phyloP scores from a whole-genome alignment of 2,888 invertebrate genomes.

The Xanthia icteritia region DNA sequence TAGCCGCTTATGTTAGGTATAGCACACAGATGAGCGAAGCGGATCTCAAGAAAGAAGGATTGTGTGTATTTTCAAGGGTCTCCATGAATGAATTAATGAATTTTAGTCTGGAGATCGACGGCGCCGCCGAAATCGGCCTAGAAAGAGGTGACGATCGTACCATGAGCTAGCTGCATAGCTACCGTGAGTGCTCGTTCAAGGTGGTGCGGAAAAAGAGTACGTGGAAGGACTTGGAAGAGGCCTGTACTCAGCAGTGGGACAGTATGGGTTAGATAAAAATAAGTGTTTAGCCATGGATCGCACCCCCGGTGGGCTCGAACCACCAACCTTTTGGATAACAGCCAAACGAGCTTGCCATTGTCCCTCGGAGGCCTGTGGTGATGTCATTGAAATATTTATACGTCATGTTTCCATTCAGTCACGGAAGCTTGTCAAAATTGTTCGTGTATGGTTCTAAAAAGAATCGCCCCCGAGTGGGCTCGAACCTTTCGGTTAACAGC shows the following conservation, averaged over 20 bases:
- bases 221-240: not conserved
- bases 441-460: conserved; percentile 4
- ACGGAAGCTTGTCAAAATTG: no score
- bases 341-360: conserved; percentile 98
- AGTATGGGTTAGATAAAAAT: not conserved
- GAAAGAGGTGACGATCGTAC: no score
- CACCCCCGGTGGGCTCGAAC: conserved; percentile 96
- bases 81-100: not conserved
- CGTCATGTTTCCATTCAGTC: not conserved
- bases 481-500: conserved; percentile 99
- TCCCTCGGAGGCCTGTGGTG: conserved; percentile 36
- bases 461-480: conserved; percentile 97
- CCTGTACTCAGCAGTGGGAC: not conserved
- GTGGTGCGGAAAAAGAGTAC: no score
- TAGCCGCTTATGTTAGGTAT: not conserved
- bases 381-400: not conserved
- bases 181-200: not conserved
- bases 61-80: not conserved
- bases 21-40: not conserved
- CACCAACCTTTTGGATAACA: conserved; percentile 99
- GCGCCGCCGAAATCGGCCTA: accelerated
- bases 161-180: no score
- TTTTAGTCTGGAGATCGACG: not conserved
- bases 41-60: not conserved
- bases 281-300: not conserved